Conservation (phyloP, 2,888 invertebrate genomes). For the Fragum whitleyi region DNA sequence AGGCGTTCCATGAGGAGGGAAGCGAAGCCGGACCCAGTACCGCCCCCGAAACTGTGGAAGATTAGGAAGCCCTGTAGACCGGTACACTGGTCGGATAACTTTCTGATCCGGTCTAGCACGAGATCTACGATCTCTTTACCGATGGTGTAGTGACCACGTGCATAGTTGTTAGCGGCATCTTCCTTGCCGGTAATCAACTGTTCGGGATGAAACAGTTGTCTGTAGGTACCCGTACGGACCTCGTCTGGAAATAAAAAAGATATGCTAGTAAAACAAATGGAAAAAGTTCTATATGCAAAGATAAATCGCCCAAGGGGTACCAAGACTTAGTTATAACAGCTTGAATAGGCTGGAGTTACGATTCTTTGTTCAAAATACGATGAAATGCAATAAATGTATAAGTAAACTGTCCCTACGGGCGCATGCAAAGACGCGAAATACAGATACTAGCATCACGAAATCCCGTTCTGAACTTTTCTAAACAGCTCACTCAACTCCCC, state of each 20-base stretch:
- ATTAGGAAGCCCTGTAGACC: constrained; percentile 83
- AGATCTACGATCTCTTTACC: constrained; percentile 92
- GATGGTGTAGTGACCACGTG: constrained; percentile 98
- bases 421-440: too few relatives aligned
- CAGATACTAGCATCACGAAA: too few relatives aligned
- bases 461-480: too few relatives aligned
- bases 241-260: constrained; percentile 81
- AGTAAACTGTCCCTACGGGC: too few relatives aligned
- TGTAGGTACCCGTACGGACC: constrained; percentile 88
- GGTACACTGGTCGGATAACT: constrained; percentile 81
- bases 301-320: too few relatives aligned
- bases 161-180: constrained; percentile 99
- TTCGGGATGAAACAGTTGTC: constrained; percentile 98
- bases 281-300: too few relatives aligned
- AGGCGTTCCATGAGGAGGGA: constrained; percentile 94
- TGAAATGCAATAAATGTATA: too few relatives aligned
- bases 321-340: too few relatives aligned
- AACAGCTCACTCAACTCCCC: too few relatives aligned
- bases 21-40: constrained; percentile 90
- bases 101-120: constrained; percentile 91
- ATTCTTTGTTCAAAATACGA: too few relatives aligned
- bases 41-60: constrained; percentile 87
- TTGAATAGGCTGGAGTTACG: too few relatives aligned
- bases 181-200: constrained; percentile 98
- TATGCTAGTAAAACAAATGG: too few relatives aligned